Percentiles rank a stretch among this genome's conserved stretches.
Conservation (phyloP, 2,888 invertebrate genomes). For the Muschampia plurimacula region DNA sequence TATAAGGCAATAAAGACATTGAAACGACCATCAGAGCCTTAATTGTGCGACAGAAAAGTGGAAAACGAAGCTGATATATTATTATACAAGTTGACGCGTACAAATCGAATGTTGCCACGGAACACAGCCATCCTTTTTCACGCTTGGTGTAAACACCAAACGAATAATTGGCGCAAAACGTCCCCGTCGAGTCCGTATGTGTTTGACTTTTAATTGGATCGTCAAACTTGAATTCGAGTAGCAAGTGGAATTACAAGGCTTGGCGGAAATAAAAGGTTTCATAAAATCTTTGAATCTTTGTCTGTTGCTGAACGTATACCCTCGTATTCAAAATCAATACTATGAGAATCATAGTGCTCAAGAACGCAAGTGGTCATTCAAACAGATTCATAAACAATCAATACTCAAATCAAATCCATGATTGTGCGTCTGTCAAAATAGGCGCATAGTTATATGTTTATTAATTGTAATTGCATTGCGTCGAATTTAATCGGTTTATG, state of each 20-base stretch:
- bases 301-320: too few species aligned
- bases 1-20: background rate
- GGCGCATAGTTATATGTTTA: too few species aligned
- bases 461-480: too few species aligned
- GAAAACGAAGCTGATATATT: constrained; percentile 5
- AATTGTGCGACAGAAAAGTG: background rate
- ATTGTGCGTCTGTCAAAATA: too few species aligned
- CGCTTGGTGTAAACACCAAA: background rate
- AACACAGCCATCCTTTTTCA: constrained; percentile 24
- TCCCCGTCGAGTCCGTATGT: constrained; percentile 21
- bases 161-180: constrained; percentile 30
- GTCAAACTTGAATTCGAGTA: constrained; percentile 14
- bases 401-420: too few species aligned
- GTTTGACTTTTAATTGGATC: constrained; percentile 28
- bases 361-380: too few species aligned
- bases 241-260: constrained; percentile 1
- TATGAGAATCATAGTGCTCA: too few species aligned
- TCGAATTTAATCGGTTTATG: too few species aligned
- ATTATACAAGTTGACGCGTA: constrained; percentile 2
- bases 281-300: too few species aligned
- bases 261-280: background rate
- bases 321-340: too few species aligned
- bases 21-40: background rate
- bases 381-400: too few species aligned
- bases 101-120: constrained; percentile 17